phyloP scores from a whole-genome alignment of 2,888 invertebrate species.

The Trachelus stipa region DNA sequence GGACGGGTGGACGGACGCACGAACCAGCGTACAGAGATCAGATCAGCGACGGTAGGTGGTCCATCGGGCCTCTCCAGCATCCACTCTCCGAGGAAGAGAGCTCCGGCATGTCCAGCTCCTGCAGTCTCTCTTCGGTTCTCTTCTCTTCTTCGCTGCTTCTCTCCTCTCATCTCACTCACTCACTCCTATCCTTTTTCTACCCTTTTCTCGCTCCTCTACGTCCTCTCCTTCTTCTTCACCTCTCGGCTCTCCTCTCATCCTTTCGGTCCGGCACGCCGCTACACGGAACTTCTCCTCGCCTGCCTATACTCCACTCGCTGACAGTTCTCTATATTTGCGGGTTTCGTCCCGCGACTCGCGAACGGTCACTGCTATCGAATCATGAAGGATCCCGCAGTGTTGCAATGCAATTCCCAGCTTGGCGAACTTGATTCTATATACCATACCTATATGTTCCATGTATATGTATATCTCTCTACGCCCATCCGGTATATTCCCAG shows the following conservation, averaged over 20 bases:
- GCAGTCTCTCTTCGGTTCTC: constrained; percentile 19
- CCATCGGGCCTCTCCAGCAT: constrained; percentile 58
- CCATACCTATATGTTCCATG: not conserved
- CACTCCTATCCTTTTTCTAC: constrained; percentile 5
- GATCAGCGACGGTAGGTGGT: constrained; percentile 66
- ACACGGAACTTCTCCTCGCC: constrained; percentile 46
- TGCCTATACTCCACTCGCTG: constrained; percentile 38
- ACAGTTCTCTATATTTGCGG: constrained; percentile 33
- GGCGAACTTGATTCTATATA: not conserved
- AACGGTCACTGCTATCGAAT: not conserved
- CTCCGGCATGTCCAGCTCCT: constrained; percentile 30
- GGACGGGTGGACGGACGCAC: constrained; percentile 42
- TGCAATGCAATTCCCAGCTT: not conserved
- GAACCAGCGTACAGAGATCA: constrained; percentile 59
- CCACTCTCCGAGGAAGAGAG: constrained; percentile 39
- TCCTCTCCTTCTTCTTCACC: constrained; percentile 25
- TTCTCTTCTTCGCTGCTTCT: constrained; percentile 29
- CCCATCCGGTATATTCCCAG: not conserved
- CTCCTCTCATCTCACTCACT: constrained; percentile 19
- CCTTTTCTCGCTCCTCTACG: constrained; percentile 13
- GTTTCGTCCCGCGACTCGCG: not conserved
- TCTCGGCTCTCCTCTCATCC: constrained; percentile 20
- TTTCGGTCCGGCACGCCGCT: constrained; percentile 24
- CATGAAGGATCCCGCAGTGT: not conserved
- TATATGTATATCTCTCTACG: not conserved